Evolutionary conservation across 1,140 invertebrate genomes (phyloP).

Genomic region (Cydia splendana): DNA sequence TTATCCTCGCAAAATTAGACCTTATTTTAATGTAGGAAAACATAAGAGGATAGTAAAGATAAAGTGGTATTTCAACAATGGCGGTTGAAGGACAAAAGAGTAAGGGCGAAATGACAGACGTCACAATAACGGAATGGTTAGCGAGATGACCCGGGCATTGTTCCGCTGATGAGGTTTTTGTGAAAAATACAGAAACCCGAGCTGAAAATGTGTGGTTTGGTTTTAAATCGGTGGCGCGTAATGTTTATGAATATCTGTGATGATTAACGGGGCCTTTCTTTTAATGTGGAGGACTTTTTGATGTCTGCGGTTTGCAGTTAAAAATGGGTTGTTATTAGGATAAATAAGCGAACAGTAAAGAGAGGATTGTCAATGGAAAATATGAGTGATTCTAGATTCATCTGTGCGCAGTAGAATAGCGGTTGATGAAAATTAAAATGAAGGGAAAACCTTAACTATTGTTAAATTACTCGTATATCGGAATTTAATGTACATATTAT

Average conservation of each 20-base stretch:
- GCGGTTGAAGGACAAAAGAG: not conserved
- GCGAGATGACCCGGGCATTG: conserved; percentile 16
- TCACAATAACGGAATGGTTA: conserved; percentile 18
- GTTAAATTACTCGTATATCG: no score
- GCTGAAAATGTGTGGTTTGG: not conserved
- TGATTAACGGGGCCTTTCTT: not conserved
- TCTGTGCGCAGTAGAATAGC: no score
- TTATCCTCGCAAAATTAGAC: not conserved
- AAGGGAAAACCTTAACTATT: no score
- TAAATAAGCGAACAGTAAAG: not conserved
- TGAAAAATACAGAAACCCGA: conserved; percentile 1
- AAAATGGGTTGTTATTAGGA: not conserved
- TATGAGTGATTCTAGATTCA: no score
- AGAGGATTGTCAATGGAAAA: no score
- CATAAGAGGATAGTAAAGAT: not conserved
- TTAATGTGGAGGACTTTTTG: not conserved
- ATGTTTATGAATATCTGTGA: not conserved
- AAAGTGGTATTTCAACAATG: conserved; percentile 17
- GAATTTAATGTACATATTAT: no score
- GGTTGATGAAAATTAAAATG: no score
- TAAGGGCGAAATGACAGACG: conserved; percentile 19
- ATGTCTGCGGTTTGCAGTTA: not conserved
- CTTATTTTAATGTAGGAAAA: not conserved
- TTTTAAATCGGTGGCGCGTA: not conserved
- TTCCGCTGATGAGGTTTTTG: conserved; percentile 22